These are phyloP conservation scores for Amphiura filiformis DNA, from an alignment of 35 echinoderm and acorn worm species.

Conservation along the genomic window DNA sequence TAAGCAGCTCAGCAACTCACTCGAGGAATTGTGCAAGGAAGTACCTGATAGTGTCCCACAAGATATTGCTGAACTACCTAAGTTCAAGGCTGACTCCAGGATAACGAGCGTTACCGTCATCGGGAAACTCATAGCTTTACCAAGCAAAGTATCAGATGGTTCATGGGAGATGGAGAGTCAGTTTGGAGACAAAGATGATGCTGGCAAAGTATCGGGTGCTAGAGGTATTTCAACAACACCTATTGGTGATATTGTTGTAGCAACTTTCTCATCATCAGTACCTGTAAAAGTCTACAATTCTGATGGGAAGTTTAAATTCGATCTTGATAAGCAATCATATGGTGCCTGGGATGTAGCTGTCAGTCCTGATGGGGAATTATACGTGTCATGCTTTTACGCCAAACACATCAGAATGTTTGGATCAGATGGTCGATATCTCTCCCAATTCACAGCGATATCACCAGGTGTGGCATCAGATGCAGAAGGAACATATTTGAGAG, in stretches of 20 bases:
- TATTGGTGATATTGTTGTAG: neutral
- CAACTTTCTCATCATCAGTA: neutral
- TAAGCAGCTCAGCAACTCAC: no score
- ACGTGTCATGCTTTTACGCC: neutral
- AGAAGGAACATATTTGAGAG: neutral
- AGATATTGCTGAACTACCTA: no score
- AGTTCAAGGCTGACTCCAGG: no score
- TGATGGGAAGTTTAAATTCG: neutral
- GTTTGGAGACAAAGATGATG: no score
- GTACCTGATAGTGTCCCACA: no score
- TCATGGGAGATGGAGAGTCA: no score
- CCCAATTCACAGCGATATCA: neutral
- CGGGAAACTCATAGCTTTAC: no score
- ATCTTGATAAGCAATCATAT: neutral
- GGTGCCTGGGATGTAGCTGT: neutral
- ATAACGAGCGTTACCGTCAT: no score
- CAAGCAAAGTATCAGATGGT: no score
- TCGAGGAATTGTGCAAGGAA: no score
- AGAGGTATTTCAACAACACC: neutral
- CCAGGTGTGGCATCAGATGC: neutral
- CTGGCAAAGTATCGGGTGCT: no score
- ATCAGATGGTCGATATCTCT: neutral
- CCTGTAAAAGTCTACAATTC: neutral
- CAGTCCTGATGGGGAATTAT: neutral
- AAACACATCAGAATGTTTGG: neutral